A percentile compares a stretch with the other conserved stretches of the same genome.
These are phyloP conservation scores for Microctenopoma lineatum DNA, from an alignment of 2,797 vertebrate genomes.

Conservation along the genomic window DNA sequence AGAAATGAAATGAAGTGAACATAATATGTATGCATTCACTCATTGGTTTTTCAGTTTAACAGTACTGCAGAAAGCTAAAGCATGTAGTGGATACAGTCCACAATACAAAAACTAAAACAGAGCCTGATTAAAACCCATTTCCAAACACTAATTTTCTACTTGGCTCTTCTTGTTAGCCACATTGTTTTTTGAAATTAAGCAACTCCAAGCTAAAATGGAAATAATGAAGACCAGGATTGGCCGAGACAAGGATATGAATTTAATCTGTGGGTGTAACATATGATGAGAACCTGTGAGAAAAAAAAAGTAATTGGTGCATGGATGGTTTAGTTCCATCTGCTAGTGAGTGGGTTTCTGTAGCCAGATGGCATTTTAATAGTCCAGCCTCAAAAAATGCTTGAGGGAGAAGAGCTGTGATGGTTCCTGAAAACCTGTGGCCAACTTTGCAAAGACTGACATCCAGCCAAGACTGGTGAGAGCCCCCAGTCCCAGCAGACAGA, in stretches of 20 bases:
- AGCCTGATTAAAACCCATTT: slow-evolving; percentile 11
- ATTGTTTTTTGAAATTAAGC: slow-evolving; percentile 12
- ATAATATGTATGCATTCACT: background rate
- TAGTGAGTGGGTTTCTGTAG: slow-evolving; percentile 1
- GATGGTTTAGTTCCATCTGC: slow-evolving; percentile 24
- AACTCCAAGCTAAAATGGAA: slow-evolving; percentile 19
- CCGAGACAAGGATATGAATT: slow-evolving; percentile 29
- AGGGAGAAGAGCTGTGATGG: slow-evolving; percentile 3
- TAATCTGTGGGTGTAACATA: slow-evolving; percentile 39
- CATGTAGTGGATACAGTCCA: background rate
- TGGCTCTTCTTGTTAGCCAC: slow-evolving; percentile 5
- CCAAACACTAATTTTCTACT: slow-evolving; percentile 22
- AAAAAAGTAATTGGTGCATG: slow-evolving; percentile 16
- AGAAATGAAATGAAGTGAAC: no score
- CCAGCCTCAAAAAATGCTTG: slow-evolving; percentile 41
- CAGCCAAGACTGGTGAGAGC: slow-evolving; percentile 32
- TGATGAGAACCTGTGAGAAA: slow-evolving; percentile 34
- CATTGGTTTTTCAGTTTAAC: background rate
- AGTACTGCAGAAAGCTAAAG: background rate
- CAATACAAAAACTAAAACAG: background rate
- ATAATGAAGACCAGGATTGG: background rate
- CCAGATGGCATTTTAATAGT: slow-evolving; percentile 57
- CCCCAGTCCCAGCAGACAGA: slow-evolving; percentile 10
- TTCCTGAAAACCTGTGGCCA: slow-evolving; percentile 1
- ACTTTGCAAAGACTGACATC: slow-evolving; percentile 8